Conservation (phyloP, 2,113 vertebrate species). For the Syrrhaptes paradoxus region DNA sequence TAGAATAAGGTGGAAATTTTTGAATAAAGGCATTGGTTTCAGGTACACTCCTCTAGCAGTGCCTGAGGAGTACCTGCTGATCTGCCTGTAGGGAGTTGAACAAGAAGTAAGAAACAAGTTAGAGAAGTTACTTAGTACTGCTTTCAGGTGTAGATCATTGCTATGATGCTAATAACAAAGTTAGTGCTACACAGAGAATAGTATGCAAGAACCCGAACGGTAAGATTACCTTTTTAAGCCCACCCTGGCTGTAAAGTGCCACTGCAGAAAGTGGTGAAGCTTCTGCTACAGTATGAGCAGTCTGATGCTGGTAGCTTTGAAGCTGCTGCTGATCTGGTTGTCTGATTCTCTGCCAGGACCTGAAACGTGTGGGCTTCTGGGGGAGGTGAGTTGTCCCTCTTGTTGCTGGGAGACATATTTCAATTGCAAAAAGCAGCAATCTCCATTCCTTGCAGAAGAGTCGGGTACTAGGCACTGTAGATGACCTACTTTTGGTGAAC, state of each 20-base stretch:
- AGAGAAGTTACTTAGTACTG: background rate
- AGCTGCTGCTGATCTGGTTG: slow-evolving; percentile 57
- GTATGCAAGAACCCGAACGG: background rate
- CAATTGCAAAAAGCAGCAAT: slow-evolving; percentile 59
- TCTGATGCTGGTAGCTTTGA: slow-evolving; percentile 48
- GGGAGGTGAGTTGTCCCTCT: slow-evolving; percentile 62
- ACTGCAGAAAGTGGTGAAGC: slow-evolving; percentile 11
- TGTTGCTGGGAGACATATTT: slow-evolving; percentile 66
- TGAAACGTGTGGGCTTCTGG: slow-evolving; percentile 39
- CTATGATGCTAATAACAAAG: slow-evolving; percentile 9
- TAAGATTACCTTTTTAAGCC: slow-evolving; percentile 28
- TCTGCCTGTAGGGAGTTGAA: background rate
- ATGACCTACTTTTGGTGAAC: slow-evolving; percentile 61
- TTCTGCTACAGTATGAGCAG: slow-evolving; percentile 46
- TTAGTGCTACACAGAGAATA: background rate
- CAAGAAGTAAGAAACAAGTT: background rate
- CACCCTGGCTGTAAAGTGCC: slow-evolving; percentile 28
- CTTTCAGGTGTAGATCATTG: background rate
- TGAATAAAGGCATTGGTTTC: background rate
- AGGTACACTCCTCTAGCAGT: background rate
- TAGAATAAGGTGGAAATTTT: background rate
- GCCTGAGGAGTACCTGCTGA: background rate
- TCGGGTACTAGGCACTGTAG: background rate
- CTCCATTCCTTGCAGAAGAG: slow-evolving; percentile 49
- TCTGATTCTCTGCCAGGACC: slow-evolving; percentile 63